phyloP scores from a whole-genome alignment of 2,888 invertebrate genomes.

The Caenorhabditis wallacei region DNA sequence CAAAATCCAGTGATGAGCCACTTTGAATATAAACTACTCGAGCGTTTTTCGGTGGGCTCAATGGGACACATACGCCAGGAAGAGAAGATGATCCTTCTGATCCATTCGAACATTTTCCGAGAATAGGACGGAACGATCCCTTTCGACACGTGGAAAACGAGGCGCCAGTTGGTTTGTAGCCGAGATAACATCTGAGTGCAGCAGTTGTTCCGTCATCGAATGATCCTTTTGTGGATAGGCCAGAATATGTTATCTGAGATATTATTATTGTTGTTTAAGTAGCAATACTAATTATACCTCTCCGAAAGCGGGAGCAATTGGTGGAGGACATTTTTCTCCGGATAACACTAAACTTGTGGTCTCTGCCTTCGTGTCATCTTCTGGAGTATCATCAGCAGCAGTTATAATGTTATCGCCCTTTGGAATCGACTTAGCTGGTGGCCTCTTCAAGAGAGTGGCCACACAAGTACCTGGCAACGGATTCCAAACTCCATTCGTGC shows the following conservation, averaged over 20 bases:
- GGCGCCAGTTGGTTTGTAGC: constrained; percentile 65
- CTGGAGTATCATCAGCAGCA: constrained; percentile 24
- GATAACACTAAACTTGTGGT: constrained; percentile 1
- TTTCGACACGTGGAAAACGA: constrained; percentile 67
- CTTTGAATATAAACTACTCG: constrained; percentile 70
- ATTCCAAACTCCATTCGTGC: constrained; percentile 71
- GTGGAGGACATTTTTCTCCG: constrained; percentile 62
- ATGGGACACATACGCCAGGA: constrained; percentile 64
- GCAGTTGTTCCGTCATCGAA: constrained; percentile 72
- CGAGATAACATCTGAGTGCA: constrained; percentile 72
- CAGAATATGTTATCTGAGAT: constrained; percentile 63
- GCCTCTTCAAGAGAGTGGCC: constrained; percentile 31
- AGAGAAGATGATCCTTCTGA: background rate
- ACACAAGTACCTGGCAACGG: constrained; percentile 62
- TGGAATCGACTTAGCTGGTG: constrained; percentile 28
- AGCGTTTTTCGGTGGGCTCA: constrained; percentile 65
- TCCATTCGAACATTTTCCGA: constrained; percentile 66
- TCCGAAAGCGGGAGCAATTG: constrained; percentile 69
- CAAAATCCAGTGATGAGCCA: constrained; percentile 63
- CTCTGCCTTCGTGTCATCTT: constrained; percentile 1
- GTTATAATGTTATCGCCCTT: background rate
- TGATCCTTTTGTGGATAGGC: constrained; percentile 40
- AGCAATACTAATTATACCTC: constrained; percentile 38
- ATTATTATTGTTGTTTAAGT: background rate
- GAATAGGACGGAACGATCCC: constrained; percentile 71